Evolutionary conservation across 2,888 invertebrate genomes (phyloP).

Genomic region (Aspidiotus destructor): DNA sequence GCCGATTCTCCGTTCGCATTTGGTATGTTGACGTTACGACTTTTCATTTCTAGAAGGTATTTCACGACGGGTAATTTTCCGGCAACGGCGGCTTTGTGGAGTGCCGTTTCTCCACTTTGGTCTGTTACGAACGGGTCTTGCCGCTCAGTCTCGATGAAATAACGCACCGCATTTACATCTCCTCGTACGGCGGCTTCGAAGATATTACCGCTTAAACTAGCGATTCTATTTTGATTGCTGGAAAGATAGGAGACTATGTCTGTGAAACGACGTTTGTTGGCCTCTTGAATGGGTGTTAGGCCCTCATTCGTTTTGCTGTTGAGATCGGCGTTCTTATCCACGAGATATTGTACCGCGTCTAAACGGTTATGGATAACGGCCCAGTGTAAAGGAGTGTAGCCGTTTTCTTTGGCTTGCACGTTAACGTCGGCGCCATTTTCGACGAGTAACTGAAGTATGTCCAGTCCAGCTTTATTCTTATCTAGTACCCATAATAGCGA

Average conservation of each 20-base stretch:
- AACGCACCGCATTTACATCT: not conserved
- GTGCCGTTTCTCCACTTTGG: not conserved
- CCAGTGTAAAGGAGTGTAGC: not conserved
- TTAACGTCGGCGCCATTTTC: slow-evolving; percentile 7
- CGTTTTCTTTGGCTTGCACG: not conserved
- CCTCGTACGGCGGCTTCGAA: not conserved
- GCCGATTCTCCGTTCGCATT: not conserved
- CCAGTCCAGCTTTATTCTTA: not conserved
- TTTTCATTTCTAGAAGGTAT: not conserved
- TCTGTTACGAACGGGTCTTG: not conserved
- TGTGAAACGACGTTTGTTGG: too few relatives aligned
- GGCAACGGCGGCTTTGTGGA: not conserved
- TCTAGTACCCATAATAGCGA: not conserved
- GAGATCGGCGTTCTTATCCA: not conserved
- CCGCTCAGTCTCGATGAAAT: not conserved
- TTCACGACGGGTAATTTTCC: not conserved
- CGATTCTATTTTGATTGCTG: too few relatives aligned
- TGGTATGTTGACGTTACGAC: not conserved
- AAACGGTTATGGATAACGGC: not conserved
- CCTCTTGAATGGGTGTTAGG: not conserved
- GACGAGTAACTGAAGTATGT: not conserved
- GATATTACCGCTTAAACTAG: not conserved
- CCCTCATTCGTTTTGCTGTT: not conserved
- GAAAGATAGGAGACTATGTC: too few relatives aligned
- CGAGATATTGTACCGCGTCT: not conserved